Conservation (phyloP, 2,888 invertebrate genomes). For the Lepidonotus clava region DNA sequence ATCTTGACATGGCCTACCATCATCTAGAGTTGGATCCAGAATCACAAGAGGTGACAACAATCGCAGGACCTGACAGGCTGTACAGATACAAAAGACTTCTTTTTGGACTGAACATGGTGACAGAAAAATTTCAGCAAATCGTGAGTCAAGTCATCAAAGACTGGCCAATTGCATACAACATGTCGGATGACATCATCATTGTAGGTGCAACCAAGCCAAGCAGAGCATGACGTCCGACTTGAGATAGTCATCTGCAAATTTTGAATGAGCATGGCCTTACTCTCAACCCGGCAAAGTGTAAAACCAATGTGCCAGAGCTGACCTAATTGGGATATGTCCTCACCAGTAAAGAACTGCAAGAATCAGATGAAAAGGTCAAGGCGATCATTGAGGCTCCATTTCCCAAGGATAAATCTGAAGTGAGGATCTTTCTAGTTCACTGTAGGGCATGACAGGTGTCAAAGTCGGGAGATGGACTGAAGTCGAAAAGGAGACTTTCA, state of each 20-base stretch:
- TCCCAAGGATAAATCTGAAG: conserved; percentile 64
- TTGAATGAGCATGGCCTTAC: conserved; percentile 51
- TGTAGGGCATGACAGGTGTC: conserved; percentile 3
- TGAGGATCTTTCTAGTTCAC: conserved; percentile 65
- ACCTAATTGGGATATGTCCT: conserved; percentile 56
- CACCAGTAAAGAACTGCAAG: not conserved
- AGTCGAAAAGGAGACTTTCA: not conserved
- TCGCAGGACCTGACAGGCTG: conserved; percentile 32
- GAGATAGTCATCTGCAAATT: conserved; percentile 55
- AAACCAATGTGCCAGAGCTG: not conserved
- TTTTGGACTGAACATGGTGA: conserved; percentile 53
- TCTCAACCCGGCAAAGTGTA: conserved; percentile 35
- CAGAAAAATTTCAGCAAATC: conserved; percentile 56
- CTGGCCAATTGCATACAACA: conserved; percentile 41
- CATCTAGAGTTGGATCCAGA: conserved; percentile 54
- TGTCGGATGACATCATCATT: conserved; percentile 55
- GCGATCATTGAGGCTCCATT: conserved; percentile 62
- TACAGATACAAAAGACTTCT: conserved; percentile 53
- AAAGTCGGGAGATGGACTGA: not conserved
- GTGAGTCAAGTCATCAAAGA: conserved; percentile 48
- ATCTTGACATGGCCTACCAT: conserved; percentile 52
- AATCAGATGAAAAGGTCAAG: conserved; percentile 20
- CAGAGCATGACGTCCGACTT: conserved; percentile 34
- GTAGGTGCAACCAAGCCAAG: not conserved
- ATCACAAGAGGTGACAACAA: conserved; percentile 54